phyloP scores from a whole-genome alignment of 2,113 vertebrate species.

The Neolamprologus falcicula region DNA sequence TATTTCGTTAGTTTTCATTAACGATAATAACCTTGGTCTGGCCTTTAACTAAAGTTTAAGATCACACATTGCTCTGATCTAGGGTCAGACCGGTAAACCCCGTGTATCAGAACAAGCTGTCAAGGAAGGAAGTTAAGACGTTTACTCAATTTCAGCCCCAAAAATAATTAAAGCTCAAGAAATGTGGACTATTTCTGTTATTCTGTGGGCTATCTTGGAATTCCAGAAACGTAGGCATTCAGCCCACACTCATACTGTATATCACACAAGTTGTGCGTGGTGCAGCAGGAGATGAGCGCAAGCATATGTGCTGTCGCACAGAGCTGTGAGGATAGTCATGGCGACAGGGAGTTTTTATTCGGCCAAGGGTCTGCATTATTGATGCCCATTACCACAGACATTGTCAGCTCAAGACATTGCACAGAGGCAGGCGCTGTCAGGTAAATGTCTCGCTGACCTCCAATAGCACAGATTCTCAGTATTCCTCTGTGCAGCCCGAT shows the following conservation, averaged over 20 bases:
- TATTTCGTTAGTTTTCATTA: accelerated
- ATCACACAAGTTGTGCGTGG: neutral
- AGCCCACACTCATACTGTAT: neutral
- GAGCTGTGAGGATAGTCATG: slow-evolving; percentile 4
- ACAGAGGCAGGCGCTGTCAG: slow-evolving; percentile 45
- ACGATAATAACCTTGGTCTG: neutral
- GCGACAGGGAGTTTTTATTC: slow-evolving; percentile 42
- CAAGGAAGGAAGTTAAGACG: neutral
- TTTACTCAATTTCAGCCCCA: neutral
- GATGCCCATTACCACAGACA: slow-evolving; percentile 64
- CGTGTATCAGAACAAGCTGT: neutral
- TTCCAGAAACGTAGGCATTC: neutral
- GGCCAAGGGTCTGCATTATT: slow-evolving; percentile 60
- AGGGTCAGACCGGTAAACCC: neutral
- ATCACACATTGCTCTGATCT: neutral
- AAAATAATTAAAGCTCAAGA: neutral
- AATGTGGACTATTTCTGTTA: neutral
- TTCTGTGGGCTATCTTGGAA: neutral
- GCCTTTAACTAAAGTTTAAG: neutral
- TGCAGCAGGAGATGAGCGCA: neutral
- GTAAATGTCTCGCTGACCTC: slow-evolving; percentile 57
- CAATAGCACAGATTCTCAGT: slow-evolving; percentile 24
- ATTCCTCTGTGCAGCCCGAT: slow-evolving; percentile 20
- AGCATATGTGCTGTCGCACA: neutral
- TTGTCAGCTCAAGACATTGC: slow-evolving; percentile 47